phyloP scores from a whole-genome alignment of 2,113 vertebrate genomes.

The Melanerpes aurifrons region DNA sequence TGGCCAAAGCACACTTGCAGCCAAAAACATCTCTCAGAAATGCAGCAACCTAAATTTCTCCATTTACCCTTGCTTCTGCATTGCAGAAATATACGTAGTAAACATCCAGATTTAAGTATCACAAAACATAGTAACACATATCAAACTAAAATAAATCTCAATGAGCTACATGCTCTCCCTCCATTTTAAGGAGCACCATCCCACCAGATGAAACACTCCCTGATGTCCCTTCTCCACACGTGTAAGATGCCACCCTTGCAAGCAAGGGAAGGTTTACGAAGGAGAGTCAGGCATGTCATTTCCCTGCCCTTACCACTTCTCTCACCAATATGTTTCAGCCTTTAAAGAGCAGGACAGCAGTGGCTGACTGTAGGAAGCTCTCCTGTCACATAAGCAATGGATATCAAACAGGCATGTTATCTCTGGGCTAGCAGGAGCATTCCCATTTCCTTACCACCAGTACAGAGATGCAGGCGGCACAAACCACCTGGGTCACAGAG shows the following conservation, averaged over 20 bases:
- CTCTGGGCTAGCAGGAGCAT: not conserved
- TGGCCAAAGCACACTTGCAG: not conserved
- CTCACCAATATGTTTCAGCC: not conserved
- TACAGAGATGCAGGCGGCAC: slow-evolving; percentile 77
- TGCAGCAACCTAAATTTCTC: not conserved
- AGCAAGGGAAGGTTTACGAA: not conserved
- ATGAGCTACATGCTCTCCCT: not conserved
- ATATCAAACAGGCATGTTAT: not conserved
- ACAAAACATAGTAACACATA: not conserved
- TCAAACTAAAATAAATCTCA: not conserved
- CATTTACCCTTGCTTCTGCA: not conserved
- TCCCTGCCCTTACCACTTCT: not conserved
- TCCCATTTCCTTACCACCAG: slow-evolving; percentile 75
- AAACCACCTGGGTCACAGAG: slow-evolving; percentile 73
- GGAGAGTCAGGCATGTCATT: not conserved
- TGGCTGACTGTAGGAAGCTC: not conserved
- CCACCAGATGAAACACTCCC: not conserved
- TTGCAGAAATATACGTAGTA: not conserved
- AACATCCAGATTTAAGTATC: not conserved
- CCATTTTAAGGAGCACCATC: not conserved
- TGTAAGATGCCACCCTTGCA: not conserved
- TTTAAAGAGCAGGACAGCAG: not conserved
- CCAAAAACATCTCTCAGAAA: not conserved
- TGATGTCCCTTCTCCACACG: not conserved
- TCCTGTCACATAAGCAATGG: not conserved